These are phyloP conservation scores for Rallus limicola DNA, from an alignment of 2,113 vertebrate species.

Conservation along the genomic window DNA sequence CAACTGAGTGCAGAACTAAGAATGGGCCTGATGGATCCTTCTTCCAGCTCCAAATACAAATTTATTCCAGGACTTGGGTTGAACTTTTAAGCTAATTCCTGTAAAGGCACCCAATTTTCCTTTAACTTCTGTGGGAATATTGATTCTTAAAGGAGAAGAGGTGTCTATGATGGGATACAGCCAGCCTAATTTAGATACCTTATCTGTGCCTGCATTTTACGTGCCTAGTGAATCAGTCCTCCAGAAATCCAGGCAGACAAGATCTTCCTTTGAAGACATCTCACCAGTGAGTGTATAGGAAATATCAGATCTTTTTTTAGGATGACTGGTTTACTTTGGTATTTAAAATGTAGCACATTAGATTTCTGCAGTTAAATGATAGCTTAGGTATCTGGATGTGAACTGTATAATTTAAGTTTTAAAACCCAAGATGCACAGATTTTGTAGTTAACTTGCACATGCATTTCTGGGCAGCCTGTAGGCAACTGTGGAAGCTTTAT, in stretches of 20 bases:
- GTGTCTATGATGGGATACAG: background rate
- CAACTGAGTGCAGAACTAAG: background rate
- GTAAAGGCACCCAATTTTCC: background rate
- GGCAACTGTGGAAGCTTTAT: background rate
- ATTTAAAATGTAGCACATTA: constrained; percentile 55
- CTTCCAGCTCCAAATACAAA: background rate
- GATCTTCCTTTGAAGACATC: constrained; percentile 54
- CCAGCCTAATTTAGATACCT: background rate
- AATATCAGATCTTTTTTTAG: constrained; percentile 72
- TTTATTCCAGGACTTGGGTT: background rate
- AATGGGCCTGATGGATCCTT: background rate
- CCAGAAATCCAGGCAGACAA: constrained; percentile 28
- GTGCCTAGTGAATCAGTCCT: constrained; percentile 4
- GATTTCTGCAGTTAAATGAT: constrained; percentile 32
- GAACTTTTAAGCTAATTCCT: background rate
- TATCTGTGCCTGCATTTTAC: constrained; percentile 17
- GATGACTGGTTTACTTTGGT: constrained; percentile 38
- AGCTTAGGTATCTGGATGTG: constrained; percentile 1
- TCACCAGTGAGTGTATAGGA: constrained; percentile 38
- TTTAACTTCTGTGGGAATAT: background rate
- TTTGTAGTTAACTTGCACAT: background rate
- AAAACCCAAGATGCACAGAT: background rate
- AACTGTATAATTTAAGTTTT: background rate
- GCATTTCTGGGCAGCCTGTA: background rate
- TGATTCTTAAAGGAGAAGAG: background rate